Percentiles rank a stretch among this genome's conserved stretches.
Evolutionary conservation across 1,140 invertebrate genomes (phyloP).

Genomic region (Danaus melanippus): DNA sequence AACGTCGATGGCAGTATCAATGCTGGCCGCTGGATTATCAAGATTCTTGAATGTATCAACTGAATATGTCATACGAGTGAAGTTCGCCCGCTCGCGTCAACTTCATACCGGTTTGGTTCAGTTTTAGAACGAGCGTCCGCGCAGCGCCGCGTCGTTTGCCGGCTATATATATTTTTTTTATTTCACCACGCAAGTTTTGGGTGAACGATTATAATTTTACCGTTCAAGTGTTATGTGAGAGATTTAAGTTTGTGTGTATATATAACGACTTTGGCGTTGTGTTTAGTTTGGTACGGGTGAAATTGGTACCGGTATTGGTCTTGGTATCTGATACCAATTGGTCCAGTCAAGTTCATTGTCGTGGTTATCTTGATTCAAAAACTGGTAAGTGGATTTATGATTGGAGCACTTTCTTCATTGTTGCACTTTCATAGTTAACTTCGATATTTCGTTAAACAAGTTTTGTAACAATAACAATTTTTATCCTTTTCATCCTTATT

Average conservation of each 20-base stretch:
- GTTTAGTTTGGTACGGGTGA: conserved; percentile 35
- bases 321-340: conserved; percentile 37
- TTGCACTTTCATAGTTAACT: conserved; percentile 18
- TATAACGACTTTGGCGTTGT: conserved; percentile 33
- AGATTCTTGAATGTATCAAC: conserved; percentile 14
- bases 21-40: conserved; percentile 4
- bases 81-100: conserved; percentile 38
- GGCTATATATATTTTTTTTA: conserved; percentile 39
- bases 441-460: conserved; percentile 7
- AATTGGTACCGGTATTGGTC: conserved; percentile 36
- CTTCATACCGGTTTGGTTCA: conserved; percentile 63
- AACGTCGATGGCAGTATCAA: conserved; percentile 3
- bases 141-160: conserved; percentile 34
- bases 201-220: conserved; percentile 17
- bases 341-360: conserved; percentile 54
- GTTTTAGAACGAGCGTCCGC: conserved; percentile 56
- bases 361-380: conserved; percentile 44
- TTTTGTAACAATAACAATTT: neutral
- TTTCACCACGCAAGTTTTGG: conserved; percentile 23
- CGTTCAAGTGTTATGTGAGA: conserved; percentile 6
- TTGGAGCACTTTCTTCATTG: conserved; percentile 40
- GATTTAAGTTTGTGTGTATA: conserved; percentile 16
- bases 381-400: conserved; percentile 51
- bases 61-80: conserved; percentile 26
- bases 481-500: no score